Evolutionary conservation across 2,113 vertebrate genomes (phyloP).

Genomic region (Thymallus thymallus): DNA sequence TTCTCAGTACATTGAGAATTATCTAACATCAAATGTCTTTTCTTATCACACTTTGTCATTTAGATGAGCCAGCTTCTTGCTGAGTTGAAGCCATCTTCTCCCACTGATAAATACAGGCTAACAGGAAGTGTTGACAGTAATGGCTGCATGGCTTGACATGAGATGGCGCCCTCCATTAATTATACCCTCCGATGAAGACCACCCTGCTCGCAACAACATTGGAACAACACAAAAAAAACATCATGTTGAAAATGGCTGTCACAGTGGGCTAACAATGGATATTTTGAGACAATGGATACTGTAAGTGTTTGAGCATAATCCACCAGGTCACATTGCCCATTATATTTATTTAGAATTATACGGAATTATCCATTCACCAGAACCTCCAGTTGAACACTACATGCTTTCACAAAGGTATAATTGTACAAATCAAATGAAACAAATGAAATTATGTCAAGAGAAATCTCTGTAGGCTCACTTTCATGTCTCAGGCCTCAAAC

Average conservation of each 20-base stretch:
- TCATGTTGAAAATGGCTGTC: conserved; percentile 21
- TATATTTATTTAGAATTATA: not conserved
- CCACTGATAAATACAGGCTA: conserved; percentile 54
- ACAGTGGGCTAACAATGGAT: not conserved
- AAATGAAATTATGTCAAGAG: no score
- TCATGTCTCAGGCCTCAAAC: not conserved
- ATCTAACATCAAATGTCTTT: not conserved
- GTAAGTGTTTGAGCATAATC: not conserved
- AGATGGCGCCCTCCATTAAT: conserved; percentile 55
- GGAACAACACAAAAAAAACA: conserved; percentile 46
- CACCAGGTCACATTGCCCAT: not conserved
- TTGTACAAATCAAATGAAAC: not conserved
- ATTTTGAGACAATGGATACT: not conserved
- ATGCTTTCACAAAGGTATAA: conserved; percentile 8
- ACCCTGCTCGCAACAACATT: conserved; percentile 30
- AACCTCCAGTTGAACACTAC: not conserved
- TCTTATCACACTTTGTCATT: conserved; percentile 26
- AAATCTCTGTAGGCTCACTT: not conserved
- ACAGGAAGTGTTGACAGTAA: conserved; percentile 52
- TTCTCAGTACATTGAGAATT: no score
- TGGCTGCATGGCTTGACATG: conserved; percentile 30
- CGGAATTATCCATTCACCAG: no score
- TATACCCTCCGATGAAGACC: conserved; percentile 48
- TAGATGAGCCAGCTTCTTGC: conserved; percentile 33
- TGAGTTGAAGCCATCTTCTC: conserved; percentile 41